phyloP scores from a whole-genome alignment of 2,113 vertebrate species.

The Lophotis ruficrista region DNA sequence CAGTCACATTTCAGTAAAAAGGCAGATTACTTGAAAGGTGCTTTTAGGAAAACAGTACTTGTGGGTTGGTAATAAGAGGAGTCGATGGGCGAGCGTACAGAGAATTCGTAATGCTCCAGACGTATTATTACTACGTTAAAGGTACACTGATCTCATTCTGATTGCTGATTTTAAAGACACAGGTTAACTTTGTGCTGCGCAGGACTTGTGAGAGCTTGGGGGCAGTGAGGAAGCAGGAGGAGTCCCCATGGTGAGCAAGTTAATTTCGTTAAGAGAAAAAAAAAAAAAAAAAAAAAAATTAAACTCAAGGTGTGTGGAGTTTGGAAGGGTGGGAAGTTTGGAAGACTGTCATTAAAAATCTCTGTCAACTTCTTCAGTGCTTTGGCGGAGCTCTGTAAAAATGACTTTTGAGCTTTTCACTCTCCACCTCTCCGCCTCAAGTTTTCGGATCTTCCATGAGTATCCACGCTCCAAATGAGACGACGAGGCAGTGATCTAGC shows the following conservation, averaged over 20 bases:
- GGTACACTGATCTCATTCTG: neutral
- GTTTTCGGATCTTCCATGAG: neutral
- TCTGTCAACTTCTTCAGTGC: neutral
- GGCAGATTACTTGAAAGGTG: slow-evolving; percentile 72
- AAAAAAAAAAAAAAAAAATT: neutral
- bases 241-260: neutral
- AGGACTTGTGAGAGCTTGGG: neutral
- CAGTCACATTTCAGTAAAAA: slow-evolving; percentile 74
- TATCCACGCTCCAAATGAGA: neutral
- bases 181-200: neutral
- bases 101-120: neutral
- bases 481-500: neutral
- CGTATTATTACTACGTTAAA: neutral
- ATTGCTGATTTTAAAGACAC: slow-evolving; percentile 29
- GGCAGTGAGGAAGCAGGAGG: neutral
- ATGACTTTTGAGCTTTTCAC: neutral
- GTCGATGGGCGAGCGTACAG: neutral
- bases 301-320: neutral
- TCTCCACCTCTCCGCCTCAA: neutral
- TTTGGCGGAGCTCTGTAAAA: neutral
- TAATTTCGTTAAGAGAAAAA: neutral
- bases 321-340: neutral
- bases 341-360: neutral
- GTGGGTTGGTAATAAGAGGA: slow-evolving; percentile 46
- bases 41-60: slow-evolving; percentile 65